Base-by-base conservation (phyloP, 2,113 vertebrate species). In the Polyodon spathula region DNA sequence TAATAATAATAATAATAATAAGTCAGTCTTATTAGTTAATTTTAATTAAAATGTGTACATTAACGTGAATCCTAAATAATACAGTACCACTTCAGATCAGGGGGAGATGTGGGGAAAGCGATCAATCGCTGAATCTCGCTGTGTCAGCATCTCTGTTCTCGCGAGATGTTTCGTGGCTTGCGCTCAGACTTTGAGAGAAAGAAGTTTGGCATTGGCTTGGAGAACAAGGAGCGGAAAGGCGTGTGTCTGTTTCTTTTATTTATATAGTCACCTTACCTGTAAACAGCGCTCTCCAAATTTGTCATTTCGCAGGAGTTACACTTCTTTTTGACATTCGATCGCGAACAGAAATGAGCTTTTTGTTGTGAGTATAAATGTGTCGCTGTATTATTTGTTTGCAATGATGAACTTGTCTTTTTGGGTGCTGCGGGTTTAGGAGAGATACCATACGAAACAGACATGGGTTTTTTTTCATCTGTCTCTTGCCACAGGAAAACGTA, bases 311-410 rank as follows among this genome's bases (percentile, higher is more conserved):
- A 12, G 43, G 43, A 44, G 43, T 12, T 44, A 8, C 43, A 44
- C 43, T 12, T 44, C 37, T 37, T 40, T 53, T 40, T 17, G 50
- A 59, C 37, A 46, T 37, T 58, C 38, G 54, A 27, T 56, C 59
- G 37, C 40, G 51, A 38, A 43, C 37, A 65, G 67, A 71, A 60
- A 76, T 76, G 74, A 76, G 74, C 62, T 76, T 76, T 73, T 66
- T 76, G 40, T 76, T 76, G 74, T 76, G 52, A 76, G 74, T 76
- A 69, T 41, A 39, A n/a, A n/a, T n/a, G n/a, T n/a, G n/a, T n/a
- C n/a, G 16, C 7, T 6, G 42, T 38, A 7, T 46, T 6, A 9
- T 58, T 42, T 58, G 56, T 43, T 40, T 43, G n/a, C 37, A 40
- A 11, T 58, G 38, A 58, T 58, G 40, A 58, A 58, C 56, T 58